Evolutionary conservation across 2,888 invertebrate species (phyloP).

Genomic region (Amphipyra berbera): DNA sequence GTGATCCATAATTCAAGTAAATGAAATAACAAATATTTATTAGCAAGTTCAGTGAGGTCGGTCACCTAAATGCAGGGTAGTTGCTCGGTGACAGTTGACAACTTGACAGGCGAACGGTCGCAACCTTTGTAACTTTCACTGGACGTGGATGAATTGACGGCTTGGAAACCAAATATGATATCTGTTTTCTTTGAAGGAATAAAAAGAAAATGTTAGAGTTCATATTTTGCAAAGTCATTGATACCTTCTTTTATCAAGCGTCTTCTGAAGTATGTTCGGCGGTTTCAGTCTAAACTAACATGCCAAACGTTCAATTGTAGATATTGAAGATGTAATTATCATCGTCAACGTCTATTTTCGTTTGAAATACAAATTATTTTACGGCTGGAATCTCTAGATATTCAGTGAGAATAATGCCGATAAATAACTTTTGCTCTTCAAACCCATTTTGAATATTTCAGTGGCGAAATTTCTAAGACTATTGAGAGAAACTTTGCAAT

Average conservation of each 20-base stretch:
- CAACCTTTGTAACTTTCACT: conserved; percentile 12
- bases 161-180: not conserved
- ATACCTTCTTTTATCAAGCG: not conserved
- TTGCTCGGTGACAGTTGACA: conserved; percentile 5
- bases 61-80: conserved; percentile 17
- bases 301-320: too few species aligned
- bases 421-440: not conserved
- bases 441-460: conserved; percentile 9
- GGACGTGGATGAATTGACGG: conserved; percentile 2
- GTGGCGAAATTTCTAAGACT: conserved; percentile 1
- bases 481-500: conserved; percentile 11
- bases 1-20: not conserved
- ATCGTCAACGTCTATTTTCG: too few species aligned
- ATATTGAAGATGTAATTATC: too few species aligned
- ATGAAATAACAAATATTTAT: not conserved
- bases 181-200: conserved; percentile 5
- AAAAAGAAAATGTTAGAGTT: not conserved
- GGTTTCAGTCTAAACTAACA: too few species aligned
- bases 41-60: conserved; percentile 20
- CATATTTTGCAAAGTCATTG: not conserved
- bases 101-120: not conserved
- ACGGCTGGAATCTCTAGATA: too few species aligned
- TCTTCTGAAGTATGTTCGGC: too few species aligned
- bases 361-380: too few species aligned
- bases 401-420: too few species aligned